Conservation (phyloP, 2,888 invertebrate genomes). For the Nomada ruficornis region DNA sequence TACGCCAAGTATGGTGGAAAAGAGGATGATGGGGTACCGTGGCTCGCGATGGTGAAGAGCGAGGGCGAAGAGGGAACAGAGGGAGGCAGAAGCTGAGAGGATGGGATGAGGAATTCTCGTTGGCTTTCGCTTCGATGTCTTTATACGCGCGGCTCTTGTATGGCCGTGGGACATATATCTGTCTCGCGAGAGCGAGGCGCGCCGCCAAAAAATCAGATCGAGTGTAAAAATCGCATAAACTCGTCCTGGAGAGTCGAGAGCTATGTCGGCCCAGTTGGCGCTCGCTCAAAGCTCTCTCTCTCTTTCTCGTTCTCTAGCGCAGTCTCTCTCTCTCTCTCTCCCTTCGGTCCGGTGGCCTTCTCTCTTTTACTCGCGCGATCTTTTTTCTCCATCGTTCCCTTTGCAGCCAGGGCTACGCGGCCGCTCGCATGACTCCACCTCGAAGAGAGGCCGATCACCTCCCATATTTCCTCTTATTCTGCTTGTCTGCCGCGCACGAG, state of each 20-base stretch:
- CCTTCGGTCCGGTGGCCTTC: constrained; percentile 38
- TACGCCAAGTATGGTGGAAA: constrained; percentile 84
- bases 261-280: constrained; percentile 79
- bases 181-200: constrained; percentile 83
- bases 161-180: constrained; percentile 83
- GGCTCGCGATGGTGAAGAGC: constrained; percentile 65
- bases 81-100: constrained; percentile 71
- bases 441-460: constrained; percentile 82
- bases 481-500: constrained; percentile 77
- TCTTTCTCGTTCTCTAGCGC: constrained; percentile 45
- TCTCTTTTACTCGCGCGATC: constrained; percentile 63
- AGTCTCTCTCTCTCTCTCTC: constrained; percentile 27
- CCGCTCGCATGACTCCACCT: constrained; percentile 76
- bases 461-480: constrained; percentile 82
- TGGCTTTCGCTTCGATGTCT: constrained; percentile 84
- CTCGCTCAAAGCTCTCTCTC: constrained; percentile 61
- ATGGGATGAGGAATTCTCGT: constrained; percentile 85
- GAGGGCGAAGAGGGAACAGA: constrained; percentile 59
- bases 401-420: constrained; percentile 68
- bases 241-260: constrained; percentile 83
- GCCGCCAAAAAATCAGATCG: constrained; percentile 84
- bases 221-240: constrained; percentile 85
- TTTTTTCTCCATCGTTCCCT: constrained; percentile 66
- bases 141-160: constrained; percentile 84
- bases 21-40: constrained; percentile 79